Percentiles rank a stretch among this genome's conserved stretches.
phyloP scores from a whole-genome alignment of 2,797 vertebrate species.

The Harpagifer antarcticus region DNA sequence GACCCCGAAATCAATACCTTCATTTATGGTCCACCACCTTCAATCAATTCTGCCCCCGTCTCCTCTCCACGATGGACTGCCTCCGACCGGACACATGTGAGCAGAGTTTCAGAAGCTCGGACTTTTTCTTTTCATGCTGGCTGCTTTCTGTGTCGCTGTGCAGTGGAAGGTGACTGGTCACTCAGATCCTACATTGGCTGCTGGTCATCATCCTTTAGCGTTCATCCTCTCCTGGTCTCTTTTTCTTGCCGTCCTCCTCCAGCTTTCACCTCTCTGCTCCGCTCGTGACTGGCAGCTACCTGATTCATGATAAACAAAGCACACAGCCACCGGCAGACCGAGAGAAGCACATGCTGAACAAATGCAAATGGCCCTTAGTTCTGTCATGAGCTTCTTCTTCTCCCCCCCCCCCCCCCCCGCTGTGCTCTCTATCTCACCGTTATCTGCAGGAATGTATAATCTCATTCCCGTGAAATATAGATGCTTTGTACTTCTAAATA shows the following conservation, averaged over 20 bases:
- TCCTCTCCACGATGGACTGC: constrained; percentile 70
- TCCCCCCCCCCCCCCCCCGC: neutral
- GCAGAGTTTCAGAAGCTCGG: constrained; percentile 44
- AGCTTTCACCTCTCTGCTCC: constrained; percentile 27
- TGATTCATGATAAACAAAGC: constrained; percentile 69
- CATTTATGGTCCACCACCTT: constrained; percentile 85
- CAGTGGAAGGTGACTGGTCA: constrained; percentile 71
- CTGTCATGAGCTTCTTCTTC: constrained; percentile 48
- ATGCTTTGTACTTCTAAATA: constrained; percentile 44
- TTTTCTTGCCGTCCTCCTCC: constrained; percentile 20
- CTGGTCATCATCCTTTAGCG: constrained; percentile 64
- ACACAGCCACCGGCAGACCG: constrained; percentile 36
- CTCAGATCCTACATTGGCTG: constrained; percentile 65
- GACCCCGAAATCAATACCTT: constrained; percentile 84
- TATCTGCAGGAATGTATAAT: constrained; percentile 57
- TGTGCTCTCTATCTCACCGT: constrained; percentile 35
- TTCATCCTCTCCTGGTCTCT: constrained; percentile 24
- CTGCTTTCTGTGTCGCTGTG: constrained; percentile 57
- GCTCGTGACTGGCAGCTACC: constrained; percentile 47
- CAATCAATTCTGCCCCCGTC: constrained; percentile 81
- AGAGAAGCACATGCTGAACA: constrained; percentile 49
- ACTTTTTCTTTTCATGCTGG: constrained; percentile 3
- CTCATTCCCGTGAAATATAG: constrained; percentile 69
- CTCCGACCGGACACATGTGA: constrained; percentile 78
- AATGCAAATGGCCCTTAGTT: constrained; percentile 54